Percentiles rank a stretch among this genome's conserved stretches.
phyloP scores from a whole-genome alignment of 2,888 invertebrate genomes.

The Melieria picta region DNA sequence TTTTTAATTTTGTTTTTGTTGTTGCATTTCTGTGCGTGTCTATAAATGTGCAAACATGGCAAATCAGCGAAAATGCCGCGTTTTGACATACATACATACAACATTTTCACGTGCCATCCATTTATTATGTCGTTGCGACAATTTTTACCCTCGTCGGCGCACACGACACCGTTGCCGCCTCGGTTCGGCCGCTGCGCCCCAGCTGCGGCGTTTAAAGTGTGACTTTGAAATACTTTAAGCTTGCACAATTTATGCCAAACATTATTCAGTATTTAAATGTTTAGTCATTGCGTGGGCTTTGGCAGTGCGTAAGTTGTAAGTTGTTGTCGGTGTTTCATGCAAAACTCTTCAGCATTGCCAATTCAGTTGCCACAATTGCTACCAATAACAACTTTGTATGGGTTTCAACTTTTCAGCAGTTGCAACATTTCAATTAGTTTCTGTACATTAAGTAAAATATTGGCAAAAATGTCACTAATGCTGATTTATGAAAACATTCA shows the following conservation, averaged over 20 bases:
- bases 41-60: conserved; percentile 42
- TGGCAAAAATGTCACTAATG: background rate
- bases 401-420: background rate
- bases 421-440: conserved; percentile 1
- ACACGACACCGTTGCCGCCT: no score
- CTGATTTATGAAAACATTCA: conserved; percentile 5
- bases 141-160: conserved; percentile 9
- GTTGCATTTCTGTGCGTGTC: background rate
- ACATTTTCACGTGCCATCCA: conserved; percentile 42
- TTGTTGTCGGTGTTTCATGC: no score
- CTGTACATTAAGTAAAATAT: background rate
- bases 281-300: conserved; percentile 4
- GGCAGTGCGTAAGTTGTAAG: background rate
- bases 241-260: background rate
- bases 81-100: conserved; percentile 17
- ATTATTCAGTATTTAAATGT: background rate
- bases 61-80: conserved; percentile 21
- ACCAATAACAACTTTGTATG: no score
- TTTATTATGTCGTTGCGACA: conserved; percentile 40
- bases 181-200: no score
- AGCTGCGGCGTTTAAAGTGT: no score
- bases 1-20: background rate
- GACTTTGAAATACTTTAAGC: background rate
- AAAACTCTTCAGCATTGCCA: no score
- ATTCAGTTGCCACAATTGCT: no score